phyloP scores from a whole-genome alignment of 1,140 invertebrate genomes.

The Dryas iulia region DNA sequence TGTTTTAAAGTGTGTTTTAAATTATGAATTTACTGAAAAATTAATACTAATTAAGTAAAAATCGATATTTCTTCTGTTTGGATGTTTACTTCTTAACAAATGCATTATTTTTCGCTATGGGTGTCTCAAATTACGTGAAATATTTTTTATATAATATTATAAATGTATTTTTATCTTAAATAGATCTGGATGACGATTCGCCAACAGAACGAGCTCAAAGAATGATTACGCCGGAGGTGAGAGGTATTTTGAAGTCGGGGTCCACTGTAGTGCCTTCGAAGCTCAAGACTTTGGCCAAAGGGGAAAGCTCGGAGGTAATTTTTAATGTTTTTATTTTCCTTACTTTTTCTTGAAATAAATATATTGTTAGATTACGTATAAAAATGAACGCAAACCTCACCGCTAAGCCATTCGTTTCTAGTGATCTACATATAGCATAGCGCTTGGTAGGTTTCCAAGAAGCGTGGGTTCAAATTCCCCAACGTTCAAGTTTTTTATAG shows the following conservation, averaged over 20 bases:
- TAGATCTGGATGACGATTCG: slow-evolving; percentile 71
- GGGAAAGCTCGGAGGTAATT: slow-evolving; percentile 75
- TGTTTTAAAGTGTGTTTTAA: neutral
- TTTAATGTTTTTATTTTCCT: neutral
- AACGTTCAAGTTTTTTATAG: too few species aligned
- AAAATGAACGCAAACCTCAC: too few species aligned
- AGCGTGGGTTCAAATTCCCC: too few species aligned
- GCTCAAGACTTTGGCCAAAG: slow-evolving; percentile 64
- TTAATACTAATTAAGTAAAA: neutral
- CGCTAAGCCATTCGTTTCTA: too few species aligned
- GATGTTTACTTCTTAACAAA: neutral
- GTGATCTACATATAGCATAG: too few species aligned
- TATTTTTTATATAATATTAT: neutral
- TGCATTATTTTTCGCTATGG: neutral
- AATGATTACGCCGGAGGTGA: slow-evolving; percentile 78
- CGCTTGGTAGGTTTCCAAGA: too few species aligned
- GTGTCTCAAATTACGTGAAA: neutral
- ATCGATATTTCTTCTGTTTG: neutral
- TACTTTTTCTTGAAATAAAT: too few species aligned
- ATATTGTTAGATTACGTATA: too few species aligned
- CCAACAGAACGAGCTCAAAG: slow-evolving; percentile 72
- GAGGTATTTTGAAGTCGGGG: slow-evolving; percentile 80
- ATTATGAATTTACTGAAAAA: neutral
- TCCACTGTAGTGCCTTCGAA: slow-evolving; percentile 70
- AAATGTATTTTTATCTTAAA: neutral